Conservation (phyloP, 1,140 invertebrate species). For the Bursaphelenchus mucronatus region DNA sequence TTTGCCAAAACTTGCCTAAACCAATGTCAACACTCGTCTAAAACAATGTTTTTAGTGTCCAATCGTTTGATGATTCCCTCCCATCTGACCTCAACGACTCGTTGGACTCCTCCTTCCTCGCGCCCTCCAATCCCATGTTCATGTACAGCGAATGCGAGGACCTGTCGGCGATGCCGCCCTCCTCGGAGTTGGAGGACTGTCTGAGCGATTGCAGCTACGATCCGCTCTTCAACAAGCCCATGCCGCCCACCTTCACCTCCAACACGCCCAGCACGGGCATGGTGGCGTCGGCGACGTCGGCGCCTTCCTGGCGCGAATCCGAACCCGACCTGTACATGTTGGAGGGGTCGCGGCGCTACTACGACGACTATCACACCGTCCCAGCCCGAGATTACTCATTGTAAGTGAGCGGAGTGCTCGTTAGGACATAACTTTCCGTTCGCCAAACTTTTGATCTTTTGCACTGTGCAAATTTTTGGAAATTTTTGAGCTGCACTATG, state of each 20-base stretch:
- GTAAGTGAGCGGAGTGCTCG: background rate
- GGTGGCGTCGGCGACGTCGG: background rate
- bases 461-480: too few species aligned
- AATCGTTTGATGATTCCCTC: too few species aligned
- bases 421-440: too few species aligned
- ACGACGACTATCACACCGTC: conserved; percentile 25
- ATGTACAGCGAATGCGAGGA: conserved; percentile 7
- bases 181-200: background rate
- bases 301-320: conserved; percentile 16
- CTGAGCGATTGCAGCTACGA: background rate
- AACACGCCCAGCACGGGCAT: conserved; percentile 8
- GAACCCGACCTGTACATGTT: conserved; percentile 18
- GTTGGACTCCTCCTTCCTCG: too few species aligned
- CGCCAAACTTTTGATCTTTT: too few species aligned
- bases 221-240: conserved; percentile 10
- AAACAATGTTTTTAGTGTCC: too few species aligned
- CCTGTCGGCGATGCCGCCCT: background rate
- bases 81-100: too few species aligned
- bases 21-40: too few species aligned
- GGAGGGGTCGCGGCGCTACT: conserved; percentile 19
- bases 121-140: background rate
- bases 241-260: conserved; percentile 20
- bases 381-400: conserved; percentile 17
- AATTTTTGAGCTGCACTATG: too few species aligned
- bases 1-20: too few species aligned